phyloP scores from a whole-genome alignment of 2,888 invertebrate genomes.

The Eilema griseolum region DNA sequence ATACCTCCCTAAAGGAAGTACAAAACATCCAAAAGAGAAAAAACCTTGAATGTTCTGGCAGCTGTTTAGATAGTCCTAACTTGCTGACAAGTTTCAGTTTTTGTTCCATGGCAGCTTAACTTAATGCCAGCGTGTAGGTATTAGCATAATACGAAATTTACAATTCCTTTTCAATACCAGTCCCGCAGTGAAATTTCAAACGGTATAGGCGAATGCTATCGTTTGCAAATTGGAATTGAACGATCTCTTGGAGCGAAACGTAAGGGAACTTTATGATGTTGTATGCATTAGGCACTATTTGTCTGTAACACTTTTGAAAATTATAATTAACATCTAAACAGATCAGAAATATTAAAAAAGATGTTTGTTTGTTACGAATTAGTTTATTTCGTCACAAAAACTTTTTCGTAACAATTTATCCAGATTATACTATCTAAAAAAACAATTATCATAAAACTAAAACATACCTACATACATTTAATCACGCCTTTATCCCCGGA shows the following conservation, averaged over 20 bases:
- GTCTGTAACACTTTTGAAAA: neutral
- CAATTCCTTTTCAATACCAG: conserved; percentile 47
- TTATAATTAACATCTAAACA: no score
- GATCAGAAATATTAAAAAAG: no score
- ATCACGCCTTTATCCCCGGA: no score
- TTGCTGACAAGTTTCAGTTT: conserved; percentile 30
- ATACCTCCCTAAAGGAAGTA: neutral
- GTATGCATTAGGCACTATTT: neutral
- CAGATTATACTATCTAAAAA: no score
- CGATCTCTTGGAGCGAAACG: conserved; percentile 8
- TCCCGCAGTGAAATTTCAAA: conserved; percentile 40
- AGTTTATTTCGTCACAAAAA: no score
- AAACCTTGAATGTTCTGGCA: conserved; percentile 6
- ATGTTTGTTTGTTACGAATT: no score
- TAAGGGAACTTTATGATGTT: neutral
- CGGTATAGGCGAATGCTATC: conserved; percentile 39
- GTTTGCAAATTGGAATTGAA: conserved; percentile 41
- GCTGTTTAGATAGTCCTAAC: conserved; percentile 16
- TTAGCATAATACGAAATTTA: conserved; percentile 53
- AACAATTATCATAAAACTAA: no score
- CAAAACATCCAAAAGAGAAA: conserved; percentile 7
- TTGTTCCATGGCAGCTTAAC: conserved; percentile 30
- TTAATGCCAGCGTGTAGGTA: conserved; percentile 36
- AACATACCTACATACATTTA: no score
- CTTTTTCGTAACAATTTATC: no score